These are phyloP conservation scores for Ephialtes manifestator DNA, from an alignment of 2,888 invertebrate genomes.

Conservation along the genomic window DNA sequence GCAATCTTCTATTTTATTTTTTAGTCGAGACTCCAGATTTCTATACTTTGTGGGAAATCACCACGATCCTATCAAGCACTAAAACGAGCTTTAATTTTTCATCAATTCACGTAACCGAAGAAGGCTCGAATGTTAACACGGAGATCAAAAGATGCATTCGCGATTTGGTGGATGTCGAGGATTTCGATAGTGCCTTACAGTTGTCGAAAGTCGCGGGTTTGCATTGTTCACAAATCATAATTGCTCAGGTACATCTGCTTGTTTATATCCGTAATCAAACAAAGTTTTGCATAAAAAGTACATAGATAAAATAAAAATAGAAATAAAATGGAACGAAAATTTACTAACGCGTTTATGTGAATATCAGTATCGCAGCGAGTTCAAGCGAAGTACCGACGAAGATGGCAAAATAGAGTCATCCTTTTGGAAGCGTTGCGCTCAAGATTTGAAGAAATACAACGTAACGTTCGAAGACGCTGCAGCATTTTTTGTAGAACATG, in stretches of 20 bases:
- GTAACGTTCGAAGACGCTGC: slow-evolving; percentile 89
- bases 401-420: slow-evolving; percentile 75
- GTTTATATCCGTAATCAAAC: neutral
- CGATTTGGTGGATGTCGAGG: slow-evolving; percentile 86
- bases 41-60: slow-evolving; percentile 86
- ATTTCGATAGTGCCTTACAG: slow-evolving; percentile 88
- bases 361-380: slow-evolving; percentile 82
- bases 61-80: slow-evolving; percentile 88
- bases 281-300: neutral
- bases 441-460: slow-evolving; percentile 88
- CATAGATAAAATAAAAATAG: neutral
- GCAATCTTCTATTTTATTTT: slow-evolving; percentile 62
- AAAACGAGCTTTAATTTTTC: slow-evolving; percentile 87
- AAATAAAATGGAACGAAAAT: neutral
- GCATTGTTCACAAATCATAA: slow-evolving; percentile 79
- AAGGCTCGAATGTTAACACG: slow-evolving; percentile 86
- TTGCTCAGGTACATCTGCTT: slow-evolving; percentile 79
- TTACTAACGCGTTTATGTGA: slow-evolving; percentile 5
- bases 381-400: slow-evolving; percentile 85
- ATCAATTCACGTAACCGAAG: slow-evolving; percentile 86
- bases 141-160: slow-evolving; percentile 88
- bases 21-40: slow-evolving; percentile 86
- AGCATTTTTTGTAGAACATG: slow-evolving; percentile 88
- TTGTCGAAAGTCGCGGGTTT: slow-evolving; percentile 86
- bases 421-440: slow-evolving; percentile 89